phyloP scores from a whole-genome alignment of 2,888 invertebrate species.

The Agrotis clavis region DNA sequence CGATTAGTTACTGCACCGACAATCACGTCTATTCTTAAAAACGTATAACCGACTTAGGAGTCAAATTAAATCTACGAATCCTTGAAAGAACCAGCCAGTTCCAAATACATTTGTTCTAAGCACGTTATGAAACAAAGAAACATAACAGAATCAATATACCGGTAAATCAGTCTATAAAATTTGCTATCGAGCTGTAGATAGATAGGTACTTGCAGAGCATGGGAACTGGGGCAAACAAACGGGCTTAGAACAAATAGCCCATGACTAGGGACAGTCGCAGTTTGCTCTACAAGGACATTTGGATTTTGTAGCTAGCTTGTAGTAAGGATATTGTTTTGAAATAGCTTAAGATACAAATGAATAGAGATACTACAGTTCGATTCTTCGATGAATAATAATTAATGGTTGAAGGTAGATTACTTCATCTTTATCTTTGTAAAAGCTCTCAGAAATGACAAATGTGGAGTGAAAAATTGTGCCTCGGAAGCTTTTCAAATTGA shows the following conservation, averaged over 20 bases:
- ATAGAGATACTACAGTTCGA: no score
- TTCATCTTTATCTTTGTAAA: no score
- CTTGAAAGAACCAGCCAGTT: slow-evolving; percentile 30
- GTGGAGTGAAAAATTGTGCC: no score
- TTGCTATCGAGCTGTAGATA: slow-evolving; percentile 44
- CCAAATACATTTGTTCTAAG: slow-evolving; percentile 54
- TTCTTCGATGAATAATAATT: no score
- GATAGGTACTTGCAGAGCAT: slow-evolving; percentile 54
- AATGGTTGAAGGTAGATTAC: no score
- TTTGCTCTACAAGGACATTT: slow-evolving; percentile 60
- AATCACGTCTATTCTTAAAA: slow-evolving; percentile 1
- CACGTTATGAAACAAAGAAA: slow-evolving; percentile 48
- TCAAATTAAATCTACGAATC: slow-evolving; percentile 18
- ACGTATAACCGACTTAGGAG: no score
- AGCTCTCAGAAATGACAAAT: no score
- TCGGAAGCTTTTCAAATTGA: no score
- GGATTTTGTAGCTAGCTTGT: slow-evolving; percentile 8
- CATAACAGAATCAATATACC: slow-evolving; percentile 48
- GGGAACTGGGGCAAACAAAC: slow-evolving; percentile 69
- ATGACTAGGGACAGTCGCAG: slow-evolving; percentile 41
- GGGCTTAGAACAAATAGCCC: slow-evolving; percentile 56
- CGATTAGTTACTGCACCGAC: no score
- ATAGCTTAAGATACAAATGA: slow-evolving; percentile 9
- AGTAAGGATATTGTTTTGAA: slow-evolving; percentile 38
- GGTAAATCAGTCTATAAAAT: slow-evolving; percentile 54